Evolutionary conservation across 2,888 invertebrate genomes (phyloP).

Genomic region (Eupithecia insigniata): DNA sequence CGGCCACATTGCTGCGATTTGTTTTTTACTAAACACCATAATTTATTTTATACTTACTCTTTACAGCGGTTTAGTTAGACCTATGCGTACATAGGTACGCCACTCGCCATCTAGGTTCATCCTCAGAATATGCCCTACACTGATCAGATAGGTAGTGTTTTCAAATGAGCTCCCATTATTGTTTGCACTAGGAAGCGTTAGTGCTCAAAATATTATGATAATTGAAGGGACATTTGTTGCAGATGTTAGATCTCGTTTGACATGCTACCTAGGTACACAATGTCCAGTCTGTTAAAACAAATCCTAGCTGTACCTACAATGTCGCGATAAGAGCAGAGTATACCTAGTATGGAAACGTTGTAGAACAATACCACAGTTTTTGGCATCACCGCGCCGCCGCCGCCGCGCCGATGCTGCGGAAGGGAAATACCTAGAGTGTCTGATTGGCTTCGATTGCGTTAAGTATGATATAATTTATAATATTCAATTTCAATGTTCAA

Average conservation of each 20-base stretch:
- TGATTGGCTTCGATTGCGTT: slow-evolving; percentile 11
- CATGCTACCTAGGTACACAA: not conserved
- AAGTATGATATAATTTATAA: slow-evolving; percentile 9
- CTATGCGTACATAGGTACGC: too few species aligned
- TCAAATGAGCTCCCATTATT: not conserved
- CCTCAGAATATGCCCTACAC: not conserved
- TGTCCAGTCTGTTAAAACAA: not conserved
- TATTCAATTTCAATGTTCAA: not conserved
- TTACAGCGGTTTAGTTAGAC: not conserved
- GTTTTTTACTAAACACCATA: not conserved
- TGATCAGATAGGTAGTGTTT: not conserved
- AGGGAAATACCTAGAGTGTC: slow-evolving; percentile 6
- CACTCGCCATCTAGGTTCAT: not conserved
- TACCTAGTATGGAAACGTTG: not conserved
- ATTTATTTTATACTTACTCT: too few species aligned
- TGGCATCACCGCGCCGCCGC: too few species aligned
- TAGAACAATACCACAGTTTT: not conserved
- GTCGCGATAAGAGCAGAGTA: slow-evolving; percentile 1
- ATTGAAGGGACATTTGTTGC: not conserved
- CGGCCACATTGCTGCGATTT: slow-evolving; percentile 3
- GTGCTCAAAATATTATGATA: not conserved
- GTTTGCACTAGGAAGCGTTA: not conserved
- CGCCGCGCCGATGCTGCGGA: slow-evolving; percentile 6
- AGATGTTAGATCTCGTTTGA: slow-evolving; percentile 4
- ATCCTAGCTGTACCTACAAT: not conserved